Base-by-base conservation (phyloP, 1,140 invertebrate species). In the Zaprionus capensis region DNA sequence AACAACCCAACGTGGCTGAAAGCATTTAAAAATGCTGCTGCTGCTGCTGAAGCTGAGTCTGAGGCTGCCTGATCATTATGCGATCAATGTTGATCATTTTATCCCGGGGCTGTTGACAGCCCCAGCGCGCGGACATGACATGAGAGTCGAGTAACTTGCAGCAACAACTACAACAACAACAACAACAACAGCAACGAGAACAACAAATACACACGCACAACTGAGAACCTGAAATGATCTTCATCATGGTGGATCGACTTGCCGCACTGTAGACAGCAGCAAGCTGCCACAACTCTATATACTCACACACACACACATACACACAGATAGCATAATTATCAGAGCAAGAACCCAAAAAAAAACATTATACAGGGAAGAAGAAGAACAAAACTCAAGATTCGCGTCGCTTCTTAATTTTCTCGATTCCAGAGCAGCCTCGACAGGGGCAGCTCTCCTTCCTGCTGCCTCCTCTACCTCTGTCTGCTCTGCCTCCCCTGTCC, bases 31-130 rank as follows among this genome's bases (percentile, higher is more conserved):
- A 88, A 82, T 77, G 75, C 53, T 71, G 80, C 34, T 61, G 63
- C 49, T 38, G 71, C 31, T 26, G 63, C 31, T 68, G 79, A 26
- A 26, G 70, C 4, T 38, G 36, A 1, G 36, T 5, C 38, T 41
- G 38, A 15, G 1, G 76, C 55, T 80, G 73, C 71, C 51, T 84
- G 90, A 91, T 91, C 90, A 91, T 91, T 91, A 91, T 91, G 85
- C 90, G 90, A 91, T 91, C 90, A 91, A 91, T 91, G 90, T 91
- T 91, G 90, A 91, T 91, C 90, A 91, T 91, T 91, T 91, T 91
- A 91, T 91, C 90, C 90, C 81, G 85, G 74, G 90, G 90, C 90
- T 91, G 90, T 91, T 91, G 90, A 91, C 90, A 91, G 90, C 82
- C 90, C 75, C 90, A 90, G 85, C 90, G 90, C 88, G 83, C 91